These are phyloP conservation scores for Morpho deidamia DNA, from an alignment of 2,888 invertebrate species.

Conservation along the genomic window DNA sequence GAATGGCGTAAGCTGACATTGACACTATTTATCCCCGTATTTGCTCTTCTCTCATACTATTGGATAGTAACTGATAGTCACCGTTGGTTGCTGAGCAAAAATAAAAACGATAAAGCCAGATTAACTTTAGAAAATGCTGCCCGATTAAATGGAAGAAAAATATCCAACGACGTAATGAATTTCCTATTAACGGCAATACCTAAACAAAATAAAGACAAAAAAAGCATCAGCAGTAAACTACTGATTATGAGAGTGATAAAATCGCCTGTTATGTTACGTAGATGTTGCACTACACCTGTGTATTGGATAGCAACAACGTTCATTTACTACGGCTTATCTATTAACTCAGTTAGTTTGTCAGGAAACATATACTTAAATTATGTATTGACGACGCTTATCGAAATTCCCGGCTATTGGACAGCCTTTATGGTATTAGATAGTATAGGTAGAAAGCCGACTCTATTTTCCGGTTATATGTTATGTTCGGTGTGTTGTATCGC, in stretches of 20 bases:
- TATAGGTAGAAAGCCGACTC: conserved; percentile 71
- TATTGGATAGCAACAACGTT: conserved; percentile 89
- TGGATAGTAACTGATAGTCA: conserved; percentile 85
- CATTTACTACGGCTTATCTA: conserved; percentile 87
- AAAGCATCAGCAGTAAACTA: conserved; percentile 29
- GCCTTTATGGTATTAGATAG: conserved; percentile 81
- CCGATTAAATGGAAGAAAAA: conserved; percentile 75
- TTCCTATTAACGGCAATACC: conserved; percentile 51
- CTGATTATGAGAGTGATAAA: conserved; percentile 64
- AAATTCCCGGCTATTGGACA: conserved; percentile 84
- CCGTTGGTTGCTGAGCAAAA: conserved; percentile 86
- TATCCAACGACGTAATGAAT: conserved; percentile 65
- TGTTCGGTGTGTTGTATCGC: conserved; percentile 73
- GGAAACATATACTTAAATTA: conserved; percentile 89
- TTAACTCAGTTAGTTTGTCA: conserved; percentile 85
- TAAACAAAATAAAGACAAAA: conserved; percentile 34
- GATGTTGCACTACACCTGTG: conserved; percentile 83
- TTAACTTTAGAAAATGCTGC: conserved; percentile 79
- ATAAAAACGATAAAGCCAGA: conserved; percentile 80
- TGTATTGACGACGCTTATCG: conserved; percentile 80
- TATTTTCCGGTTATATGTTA: conserved; percentile 53
- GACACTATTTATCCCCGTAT: conserved; percentile 82
- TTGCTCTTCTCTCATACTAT: conserved; percentile 81
- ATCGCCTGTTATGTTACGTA: conserved; percentile 74
- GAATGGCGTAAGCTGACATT: conserved; percentile 84